Base-by-base conservation (phyloP, 2,888 invertebrate genomes). In the Pocota personata region DNA sequence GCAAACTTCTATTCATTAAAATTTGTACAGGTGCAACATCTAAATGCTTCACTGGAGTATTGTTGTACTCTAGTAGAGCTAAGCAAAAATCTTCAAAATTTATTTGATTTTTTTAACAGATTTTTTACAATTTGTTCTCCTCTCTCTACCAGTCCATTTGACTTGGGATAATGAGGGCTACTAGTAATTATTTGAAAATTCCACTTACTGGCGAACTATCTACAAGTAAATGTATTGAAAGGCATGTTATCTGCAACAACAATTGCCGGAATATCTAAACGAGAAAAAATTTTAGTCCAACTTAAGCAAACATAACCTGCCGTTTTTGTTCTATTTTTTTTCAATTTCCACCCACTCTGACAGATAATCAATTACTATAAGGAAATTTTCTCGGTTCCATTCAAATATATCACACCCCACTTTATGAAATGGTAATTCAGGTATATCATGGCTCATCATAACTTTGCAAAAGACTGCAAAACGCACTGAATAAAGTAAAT, bases 231-330 rank as follows among this genome's bases (percentile, higher is more conserved):
- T 1, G 62, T 62, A 35, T 1, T 32, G 24, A 73, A 73, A 19
- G 62, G 52, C 52, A 73, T 52, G 35, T 55, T 60, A 52, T 73
- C 52, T 1, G 62, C 64, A 55, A 75, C 52, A 43, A 75, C 16
- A 24, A 60, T 50, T 60, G 19, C 27, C 10, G 72, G 60, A 27
- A 73, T 73, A 14, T 50, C 72, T 27, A 50, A 35, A 12, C 48
- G 48, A 21, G 19, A 64, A 19, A 48, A 35, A 32, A 64, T 21
- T 27, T 48, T 48, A 6, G 27, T 32, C 64, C 64, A 64, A n/a
- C 21, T 35, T 32, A 12, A 46, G 48, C 48, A 64, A 48, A 64
- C 46, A 12, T 50, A 35, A 32, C n/a, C 40, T 32, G 32, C 35
- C 30, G 48, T 64, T 64, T 64, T 48, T 32, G 46, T 32, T 64